Percentiles rank a stretch among this genome's conserved stretches.
Evolutionary conservation across 2,797 vertebrate species (phyloP).

Genomic region (Limnodromus scolopaceus): DNA sequence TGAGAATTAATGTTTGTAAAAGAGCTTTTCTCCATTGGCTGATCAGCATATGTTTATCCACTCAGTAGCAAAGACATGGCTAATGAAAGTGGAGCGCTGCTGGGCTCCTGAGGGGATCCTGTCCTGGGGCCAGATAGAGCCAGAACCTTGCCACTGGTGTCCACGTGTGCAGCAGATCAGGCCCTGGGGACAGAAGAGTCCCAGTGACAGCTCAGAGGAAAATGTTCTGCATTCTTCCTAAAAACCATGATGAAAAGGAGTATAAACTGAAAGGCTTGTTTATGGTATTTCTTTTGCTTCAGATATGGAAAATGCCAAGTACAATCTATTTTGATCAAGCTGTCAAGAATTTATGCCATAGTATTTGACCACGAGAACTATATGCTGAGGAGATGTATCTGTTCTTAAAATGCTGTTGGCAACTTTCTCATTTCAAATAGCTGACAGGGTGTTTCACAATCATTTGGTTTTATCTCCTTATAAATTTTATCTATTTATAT

Average conservation of each 20-base stretch:
- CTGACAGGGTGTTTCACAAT: not conserved
- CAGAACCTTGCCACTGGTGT: not conserved
- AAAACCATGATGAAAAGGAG: not conserved
- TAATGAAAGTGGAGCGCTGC: not conserved
- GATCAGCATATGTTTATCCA: not conserved
- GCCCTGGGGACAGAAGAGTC: not conserved
- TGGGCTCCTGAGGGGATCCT: not conserved
- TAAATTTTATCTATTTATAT: not conserved
- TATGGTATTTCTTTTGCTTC: not conserved
- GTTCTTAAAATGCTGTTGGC: not conserved
- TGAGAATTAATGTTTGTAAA: not conserved
- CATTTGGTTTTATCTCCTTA: slow-evolving; percentile 9
- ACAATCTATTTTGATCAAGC: not conserved
- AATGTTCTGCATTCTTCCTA: not conserved
- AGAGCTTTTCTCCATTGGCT: not conserved
- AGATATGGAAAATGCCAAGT: not conserved
- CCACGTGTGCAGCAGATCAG: not conserved
- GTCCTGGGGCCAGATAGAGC: not conserved
- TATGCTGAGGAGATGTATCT: not conserved
- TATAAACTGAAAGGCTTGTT: not conserved
- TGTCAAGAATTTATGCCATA: not conserved
- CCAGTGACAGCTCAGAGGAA: not conserved
- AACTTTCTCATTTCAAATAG: slow-evolving; percentile 14
- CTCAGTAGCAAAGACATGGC: not conserved
- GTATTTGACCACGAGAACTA: not conserved